Base-by-base conservation (phyloP, 2,888 invertebrate genomes). In the Tolmerus cingulatus region DNA sequence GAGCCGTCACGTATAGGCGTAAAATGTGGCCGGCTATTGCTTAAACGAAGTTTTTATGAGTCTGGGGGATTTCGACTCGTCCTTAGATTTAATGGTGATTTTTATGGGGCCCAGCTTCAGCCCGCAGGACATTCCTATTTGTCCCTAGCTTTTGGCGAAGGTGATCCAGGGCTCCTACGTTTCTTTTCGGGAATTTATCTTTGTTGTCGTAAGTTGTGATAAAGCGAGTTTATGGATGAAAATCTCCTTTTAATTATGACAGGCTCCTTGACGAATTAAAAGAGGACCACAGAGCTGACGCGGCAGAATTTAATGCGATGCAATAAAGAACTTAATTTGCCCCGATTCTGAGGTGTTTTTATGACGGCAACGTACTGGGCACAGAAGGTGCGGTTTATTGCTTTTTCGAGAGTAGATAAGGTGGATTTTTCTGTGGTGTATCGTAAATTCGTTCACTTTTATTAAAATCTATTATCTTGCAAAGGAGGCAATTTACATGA, bases 41-140 rank as follows among this genome's bases (percentile, higher is more conserved):
- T 86, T 86, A 86, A 86, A 57, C 86, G 78, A 86, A 79, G 66
- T 86, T 86, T 86, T 86, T 86, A 86, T 57, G 86, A 79, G 57
- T 66, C 78, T 86, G 43, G 57, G 51, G 86, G 78, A 86, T 86
- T 86, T 86, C 16, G 55, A 77, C 55, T 82, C 57, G 82, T 82
- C 82, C 82, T 57, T 57, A 57, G 82, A 82, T 82, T 82, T 82
- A 82, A 82, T 82, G 82, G 57, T 82, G 82, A 82, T 66, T 82
- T 82, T 82, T 82, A 82, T 82, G 82, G 23, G 23, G 12, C 14
- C 19, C 37, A 37, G 82, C 66, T 82, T 34, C 82, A 55, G 57
- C 23, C 57, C 40, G 37, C 57, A 66, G 27, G 57, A 55, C 66
- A 55, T 66, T 82, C 40, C 57, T 82, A 66, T 66, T 82, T 82